phyloP scores from a whole-genome alignment of 1,140 invertebrate species.

The Lamellibrachia luymesi region DNA sequence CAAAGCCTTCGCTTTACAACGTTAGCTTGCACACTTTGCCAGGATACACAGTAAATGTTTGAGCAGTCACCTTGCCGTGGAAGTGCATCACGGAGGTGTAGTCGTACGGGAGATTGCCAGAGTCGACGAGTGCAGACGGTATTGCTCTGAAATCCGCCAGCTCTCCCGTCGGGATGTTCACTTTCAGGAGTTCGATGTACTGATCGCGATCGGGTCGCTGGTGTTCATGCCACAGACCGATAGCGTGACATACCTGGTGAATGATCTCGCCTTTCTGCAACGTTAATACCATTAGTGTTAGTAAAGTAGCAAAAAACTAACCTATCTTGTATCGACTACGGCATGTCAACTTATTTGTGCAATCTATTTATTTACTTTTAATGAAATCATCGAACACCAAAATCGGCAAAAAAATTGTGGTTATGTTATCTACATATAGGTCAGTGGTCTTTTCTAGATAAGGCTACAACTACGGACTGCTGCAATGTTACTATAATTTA shows the following conservation, averaged over 20 bases:
- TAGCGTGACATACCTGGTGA: slow-evolving; percentile 53
- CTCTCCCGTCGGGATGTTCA: slow-evolving; percentile 47
- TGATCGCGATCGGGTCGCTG: slow-evolving; percentile 51
- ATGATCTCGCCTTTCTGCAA: slow-evolving; percentile 25
- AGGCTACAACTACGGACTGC: too few relatives aligned
- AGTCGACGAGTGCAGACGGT: slow-evolving; percentile 35
- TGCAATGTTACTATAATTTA: too few relatives aligned
- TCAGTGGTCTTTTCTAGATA: too few relatives aligned
- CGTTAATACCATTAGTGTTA: not conserved
- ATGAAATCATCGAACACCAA: too few relatives aligned
- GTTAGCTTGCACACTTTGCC: not conserved
- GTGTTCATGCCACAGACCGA: slow-evolving; percentile 55
- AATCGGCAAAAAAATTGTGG: too few relatives aligned
- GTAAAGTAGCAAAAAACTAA: not conserved
- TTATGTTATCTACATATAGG: too few relatives aligned
- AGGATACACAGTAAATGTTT: not conserved
- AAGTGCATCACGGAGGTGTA: slow-evolving; percentile 54
- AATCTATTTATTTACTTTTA: too few relatives aligned
- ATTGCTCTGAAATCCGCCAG: slow-evolving; percentile 39
- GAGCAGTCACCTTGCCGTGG: slow-evolving; percentile 39
- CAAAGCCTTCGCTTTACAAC: too few relatives aligned
- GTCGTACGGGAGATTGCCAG: slow-evolving; percentile 47
- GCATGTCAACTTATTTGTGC: too few relatives aligned
- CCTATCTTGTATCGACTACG: not conserved
- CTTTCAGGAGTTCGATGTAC: slow-evolving; percentile 50